Evolutionary conservation across 2,113 vertebrate species (phyloP).

Genomic region (Elgaria multicarinata): DNA sequence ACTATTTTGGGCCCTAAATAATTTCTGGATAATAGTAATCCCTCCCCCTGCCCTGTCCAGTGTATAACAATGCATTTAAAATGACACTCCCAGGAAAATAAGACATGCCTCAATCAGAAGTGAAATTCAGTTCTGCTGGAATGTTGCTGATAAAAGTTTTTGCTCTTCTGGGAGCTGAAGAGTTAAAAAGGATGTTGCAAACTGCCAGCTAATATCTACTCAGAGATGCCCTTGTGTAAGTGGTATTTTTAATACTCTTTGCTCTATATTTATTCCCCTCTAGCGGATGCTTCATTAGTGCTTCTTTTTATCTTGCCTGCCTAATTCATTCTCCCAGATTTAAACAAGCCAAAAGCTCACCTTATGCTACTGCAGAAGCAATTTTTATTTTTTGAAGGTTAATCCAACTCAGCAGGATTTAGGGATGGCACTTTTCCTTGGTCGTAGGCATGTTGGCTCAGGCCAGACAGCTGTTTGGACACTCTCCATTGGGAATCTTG

Average conservation of each 20-base stretch:
- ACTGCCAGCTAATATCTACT: constrained; percentile 60
- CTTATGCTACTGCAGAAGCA: constrained; percentile 81
- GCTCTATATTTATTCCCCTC: constrained; percentile 38
- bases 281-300: constrained; percentile 23
- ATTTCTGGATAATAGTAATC: constrained; percentile 25
- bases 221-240: constrained; percentile 46
- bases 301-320: constrained; percentile 50
- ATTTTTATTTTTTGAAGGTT: constrained; percentile 84
- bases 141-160: constrained; percentile 46
- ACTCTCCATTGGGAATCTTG: constrained; percentile 85
- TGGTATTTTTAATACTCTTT: constrained; percentile 46
- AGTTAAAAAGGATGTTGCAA: constrained; percentile 70
- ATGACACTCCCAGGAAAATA: constrained; percentile 5
- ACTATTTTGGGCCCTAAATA: constrained; percentile 26
- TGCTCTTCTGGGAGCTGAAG: background rate
- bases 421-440: constrained; percentile 84
- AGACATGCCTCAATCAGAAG: constrained; percentile 24
- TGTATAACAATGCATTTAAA: constrained; percentile 35
- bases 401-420: constrained; percentile 86
- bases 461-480: constrained; percentile 88
- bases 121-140: constrained; percentile 42
- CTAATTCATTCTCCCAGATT: constrained; percentile 61
- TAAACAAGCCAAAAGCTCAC: constrained; percentile 76
- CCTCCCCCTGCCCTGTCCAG: constrained; percentile 49
- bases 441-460: constrained; percentile 84